phyloP scores from a whole-genome alignment of 1,140 invertebrate species.

The Rhizoglyphus robini region DNA sequence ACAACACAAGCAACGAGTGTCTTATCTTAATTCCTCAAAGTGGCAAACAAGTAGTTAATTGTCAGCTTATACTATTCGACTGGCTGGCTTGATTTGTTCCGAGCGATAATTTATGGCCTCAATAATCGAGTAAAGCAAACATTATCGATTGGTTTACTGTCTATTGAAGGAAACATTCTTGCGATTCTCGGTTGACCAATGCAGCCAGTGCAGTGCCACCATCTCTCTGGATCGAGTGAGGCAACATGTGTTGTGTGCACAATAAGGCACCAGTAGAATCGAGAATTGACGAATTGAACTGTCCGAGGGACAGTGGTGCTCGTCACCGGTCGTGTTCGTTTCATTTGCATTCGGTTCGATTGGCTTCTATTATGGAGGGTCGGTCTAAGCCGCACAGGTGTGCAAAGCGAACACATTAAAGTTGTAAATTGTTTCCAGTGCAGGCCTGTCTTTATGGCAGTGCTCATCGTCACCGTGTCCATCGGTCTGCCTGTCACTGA shows the following conservation, averaged over 20 bases:
- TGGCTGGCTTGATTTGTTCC: not conserved
- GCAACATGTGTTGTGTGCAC: too few relatives aligned
- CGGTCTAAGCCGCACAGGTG: not conserved
- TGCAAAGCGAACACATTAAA: slow-evolving; percentile 13
- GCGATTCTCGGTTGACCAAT: too few relatives aligned
- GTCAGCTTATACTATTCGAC: slow-evolving; percentile 6
- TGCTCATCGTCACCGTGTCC: not conserved
- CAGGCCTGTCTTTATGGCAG: not conserved
- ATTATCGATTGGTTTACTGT: not conserved
- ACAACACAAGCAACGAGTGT: not conserved
- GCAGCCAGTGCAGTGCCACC: too few relatives aligned
- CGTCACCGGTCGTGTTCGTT: not conserved
- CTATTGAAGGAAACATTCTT: not conserved
- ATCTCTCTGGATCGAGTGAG: too few relatives aligned
- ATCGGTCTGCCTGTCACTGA: not conserved
- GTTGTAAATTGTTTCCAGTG: slow-evolving; percentile 5
- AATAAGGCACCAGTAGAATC: too few relatives aligned
- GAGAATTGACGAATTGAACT: too few relatives aligned
- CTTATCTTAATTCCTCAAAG: slow-evolving; percentile 12
- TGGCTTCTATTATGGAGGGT: not conserved
- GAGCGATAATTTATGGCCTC: not conserved
- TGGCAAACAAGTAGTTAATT: slow-evolving; percentile 18
- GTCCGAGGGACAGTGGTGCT: too few relatives aligned
- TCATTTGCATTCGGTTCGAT: slow-evolving; percentile 5
- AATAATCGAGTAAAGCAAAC: slow-evolving; percentile 12